Evolutionary conservation across 1,140 invertebrate species (phyloP), one percentile per base, ranked within the genome.

Genomic region (Bathynomus jamesi): DNA sequence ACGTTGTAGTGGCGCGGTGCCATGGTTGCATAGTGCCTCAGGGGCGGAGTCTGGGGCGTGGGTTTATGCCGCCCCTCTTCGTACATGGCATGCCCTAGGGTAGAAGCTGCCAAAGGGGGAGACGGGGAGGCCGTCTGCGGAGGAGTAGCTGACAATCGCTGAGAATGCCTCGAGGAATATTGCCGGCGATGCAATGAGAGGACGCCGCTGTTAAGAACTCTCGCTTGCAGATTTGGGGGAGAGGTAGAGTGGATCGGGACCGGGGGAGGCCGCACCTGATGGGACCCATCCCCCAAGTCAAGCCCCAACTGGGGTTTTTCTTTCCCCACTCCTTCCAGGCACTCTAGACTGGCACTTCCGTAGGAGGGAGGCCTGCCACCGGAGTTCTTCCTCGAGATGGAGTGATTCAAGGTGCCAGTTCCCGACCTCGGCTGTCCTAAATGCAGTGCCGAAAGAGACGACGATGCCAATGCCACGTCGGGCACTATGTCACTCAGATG

Each of bases 401-500:
- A 53, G 21, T 53, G 40, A 53, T 21, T 53, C 40, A 53, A 21
- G 21, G 11, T 53, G 5, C 11, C 21, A 3, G 40, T 17, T 17
- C 40, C 21, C 13, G 40, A 11, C 40, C 40, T 53, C 21, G 40
- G 21, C 13, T 21, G 13, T 53, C 40, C 40, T 53, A 69, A 27
- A 40, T 76, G 75, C 17, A 76, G 60, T 4, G 72, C 72, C 10
- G 75, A 76, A 21, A 91, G 83, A 0, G 89, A 89, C 2, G 89
- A 86, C 0, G 91, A 91, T 31, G 91, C 91, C 89, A 93, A 91
- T n/a, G 91, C 91, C 63, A 93, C 91, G 81, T 93, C 91, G 1
- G 91, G 91, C 89, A 93, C 92, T 78, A 90, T 88, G 74, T 91
- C 90, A 65, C 90, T 92, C 32, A 92, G 82, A 78, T 89, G 88